phyloP scores from a whole-genome alignment of 1,140 invertebrate species.

The Macrocentrus cingulum region DNA sequence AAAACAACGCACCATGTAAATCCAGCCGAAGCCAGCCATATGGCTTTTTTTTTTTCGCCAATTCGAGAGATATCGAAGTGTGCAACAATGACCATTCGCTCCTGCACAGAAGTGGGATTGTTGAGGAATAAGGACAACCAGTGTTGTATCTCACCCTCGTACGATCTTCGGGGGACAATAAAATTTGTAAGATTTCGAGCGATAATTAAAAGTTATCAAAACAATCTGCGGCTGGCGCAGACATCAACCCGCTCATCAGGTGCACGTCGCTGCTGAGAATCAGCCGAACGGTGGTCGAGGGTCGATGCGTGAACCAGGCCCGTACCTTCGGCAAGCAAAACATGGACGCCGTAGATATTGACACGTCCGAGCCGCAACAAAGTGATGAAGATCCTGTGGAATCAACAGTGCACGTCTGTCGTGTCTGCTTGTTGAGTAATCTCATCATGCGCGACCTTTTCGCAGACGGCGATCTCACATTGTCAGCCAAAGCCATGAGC shows the following conservation, averaged over 20 bases:
- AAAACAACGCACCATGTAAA: too few species aligned
- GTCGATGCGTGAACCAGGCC: slow-evolving; percentile 17
- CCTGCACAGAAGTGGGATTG: not conserved
- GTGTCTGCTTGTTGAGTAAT: slow-evolving; percentile 47
- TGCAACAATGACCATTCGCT: slow-evolving; percentile 2
- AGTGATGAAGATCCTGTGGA: slow-evolving; percentile 42
- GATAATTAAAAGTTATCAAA: too few species aligned
- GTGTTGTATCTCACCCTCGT: too few species aligned
- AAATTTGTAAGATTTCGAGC: too few species aligned
- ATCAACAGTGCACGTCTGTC: slow-evolving; percentile 44
- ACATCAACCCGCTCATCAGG: not conserved
- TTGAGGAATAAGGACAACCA: too few species aligned
- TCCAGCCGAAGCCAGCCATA: too few species aligned
- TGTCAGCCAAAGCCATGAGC: slow-evolving; percentile 52
- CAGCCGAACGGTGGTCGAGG: slow-evolving; percentile 1
- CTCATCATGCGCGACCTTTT: slow-evolving; percentile 49
- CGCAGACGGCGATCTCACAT: slow-evolving; percentile 37
- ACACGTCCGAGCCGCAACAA: slow-evolving; percentile 41
- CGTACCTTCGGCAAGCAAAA: slow-evolving; percentile 41
- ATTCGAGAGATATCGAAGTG: not conserved
- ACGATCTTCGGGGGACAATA: too few species aligned
- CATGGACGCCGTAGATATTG: slow-evolving; percentile 56
- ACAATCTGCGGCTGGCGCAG: too few species aligned
- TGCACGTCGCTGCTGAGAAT: not conserved
- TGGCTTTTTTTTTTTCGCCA: too few species aligned